Conservation (phyloP, 2,888 invertebrate genomes). For the Mythimna pallens region DNA sequence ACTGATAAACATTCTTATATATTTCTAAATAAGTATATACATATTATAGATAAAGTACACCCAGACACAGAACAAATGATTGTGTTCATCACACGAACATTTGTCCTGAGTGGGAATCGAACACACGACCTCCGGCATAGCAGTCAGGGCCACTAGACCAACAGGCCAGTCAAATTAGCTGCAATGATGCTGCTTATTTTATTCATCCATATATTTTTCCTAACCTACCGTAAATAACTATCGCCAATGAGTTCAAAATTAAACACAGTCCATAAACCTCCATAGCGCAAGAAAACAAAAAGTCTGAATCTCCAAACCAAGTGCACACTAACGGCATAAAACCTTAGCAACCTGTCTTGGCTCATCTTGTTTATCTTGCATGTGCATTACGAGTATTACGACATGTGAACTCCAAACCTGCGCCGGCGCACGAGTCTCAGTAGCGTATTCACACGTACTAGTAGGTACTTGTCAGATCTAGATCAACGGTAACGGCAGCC, state of each 20-base stretch:
- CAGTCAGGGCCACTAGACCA: too few species aligned
- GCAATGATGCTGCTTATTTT: too few species aligned
- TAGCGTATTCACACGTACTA: slow-evolving; percentile 45
- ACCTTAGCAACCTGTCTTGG: slow-evolving; percentile 5
- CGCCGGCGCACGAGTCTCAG: slow-evolving; percentile 25
- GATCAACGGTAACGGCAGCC: slow-evolving; percentile 40
- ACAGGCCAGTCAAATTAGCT: too few species aligned
- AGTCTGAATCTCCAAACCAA: background rate
- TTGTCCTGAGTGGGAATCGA: too few species aligned
- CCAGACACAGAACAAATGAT: too few species aligned
- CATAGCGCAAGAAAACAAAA: background rate
- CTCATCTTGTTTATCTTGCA: slow-evolving; percentile 5
- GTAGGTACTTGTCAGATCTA: slow-evolving; percentile 35
- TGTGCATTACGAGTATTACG: slow-evolving; percentile 29
- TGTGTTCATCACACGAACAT: too few species aligned
- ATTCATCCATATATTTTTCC: too few species aligned
- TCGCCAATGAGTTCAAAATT: background rate
- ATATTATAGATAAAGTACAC: too few species aligned
- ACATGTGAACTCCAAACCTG: slow-evolving; percentile 43
- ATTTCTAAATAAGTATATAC: too few species aligned
- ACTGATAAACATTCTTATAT: too few species aligned
- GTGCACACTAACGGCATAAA: background rate
- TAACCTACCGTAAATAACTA: background rate
- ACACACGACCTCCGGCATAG: too few species aligned
- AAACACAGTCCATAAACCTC: background rate